Conservation (phyloP, 2,888 invertebrate species). For the Chymomyza amoena region DNA sequence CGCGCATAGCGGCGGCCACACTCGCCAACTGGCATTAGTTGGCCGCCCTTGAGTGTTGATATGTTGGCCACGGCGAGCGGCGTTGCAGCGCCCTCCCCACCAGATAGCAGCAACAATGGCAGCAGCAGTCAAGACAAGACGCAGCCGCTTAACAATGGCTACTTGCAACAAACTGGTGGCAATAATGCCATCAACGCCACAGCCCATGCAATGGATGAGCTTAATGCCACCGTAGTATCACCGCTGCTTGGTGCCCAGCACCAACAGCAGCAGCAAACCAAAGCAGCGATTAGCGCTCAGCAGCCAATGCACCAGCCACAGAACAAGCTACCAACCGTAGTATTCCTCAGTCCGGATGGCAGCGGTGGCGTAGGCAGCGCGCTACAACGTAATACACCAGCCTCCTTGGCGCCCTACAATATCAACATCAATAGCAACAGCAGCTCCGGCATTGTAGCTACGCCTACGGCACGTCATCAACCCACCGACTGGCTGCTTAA, state of each 20-base stretch:
- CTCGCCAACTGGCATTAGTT: conserved; percentile 9
- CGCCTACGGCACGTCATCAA: conserved; percentile 24
- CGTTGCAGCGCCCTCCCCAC: conserved; percentile 28
- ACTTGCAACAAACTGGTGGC: conserved; percentile 56
- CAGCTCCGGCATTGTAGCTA: background rate
- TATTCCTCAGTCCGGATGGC: conserved; percentile 68
- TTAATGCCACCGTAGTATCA: conserved; percentile 57
- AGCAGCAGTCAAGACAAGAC: conserved; percentile 37
- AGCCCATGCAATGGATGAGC: conserved; percentile 46
- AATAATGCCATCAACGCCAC: conserved; percentile 12
- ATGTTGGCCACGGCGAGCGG: conserved; percentile 54
- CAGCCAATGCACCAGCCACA: conserved; percentile 32
- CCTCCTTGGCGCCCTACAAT: conserved; percentile 18
- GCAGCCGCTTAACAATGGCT: conserved; percentile 77
- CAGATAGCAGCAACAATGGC: conserved; percentile 58
- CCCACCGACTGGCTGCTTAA: conserved; percentile 80
- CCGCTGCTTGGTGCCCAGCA: conserved; percentile 59
- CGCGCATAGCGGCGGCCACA: conserved; percentile 8
- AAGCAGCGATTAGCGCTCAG: background rate
- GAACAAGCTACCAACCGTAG: conserved; percentile 76
- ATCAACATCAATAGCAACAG: background rate
- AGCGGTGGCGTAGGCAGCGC: conserved; percentile 55
- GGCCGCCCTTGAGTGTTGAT: conserved; percentile 16
- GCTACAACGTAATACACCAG: conserved; percentile 54
- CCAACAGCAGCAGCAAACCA: conserved; percentile 21